phyloP scores from a whole-genome alignment of 2,113 vertebrate species.

The Aspidoscelis tigris region DNA sequence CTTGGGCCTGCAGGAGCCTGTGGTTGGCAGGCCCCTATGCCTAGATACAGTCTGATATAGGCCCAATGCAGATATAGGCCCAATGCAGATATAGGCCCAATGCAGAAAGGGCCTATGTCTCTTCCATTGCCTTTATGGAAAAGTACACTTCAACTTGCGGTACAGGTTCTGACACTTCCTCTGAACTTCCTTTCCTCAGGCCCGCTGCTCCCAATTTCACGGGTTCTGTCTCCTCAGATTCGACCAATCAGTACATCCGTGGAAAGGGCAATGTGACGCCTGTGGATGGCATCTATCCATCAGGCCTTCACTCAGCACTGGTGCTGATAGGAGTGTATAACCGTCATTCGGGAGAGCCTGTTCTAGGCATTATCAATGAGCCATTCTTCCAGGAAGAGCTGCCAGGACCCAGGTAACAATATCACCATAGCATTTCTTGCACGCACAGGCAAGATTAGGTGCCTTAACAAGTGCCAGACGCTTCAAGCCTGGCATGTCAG shows the following conservation, averaged over 20 bases:
- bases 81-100: too few species aligned
- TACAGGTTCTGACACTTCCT: not conserved
- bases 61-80: too few species aligned
- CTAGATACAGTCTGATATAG: too few species aligned
- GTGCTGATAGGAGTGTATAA: conserved; percentile 83
- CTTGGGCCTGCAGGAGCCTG: too few species aligned
- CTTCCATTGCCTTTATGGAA: not conserved
- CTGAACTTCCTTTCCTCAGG: not conserved
- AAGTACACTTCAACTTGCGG: not conserved
- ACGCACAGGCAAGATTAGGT: not conserved
- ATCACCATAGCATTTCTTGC: not conserved
- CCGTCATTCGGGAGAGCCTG: conserved; percentile 74
- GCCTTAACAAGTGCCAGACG: not conserved
- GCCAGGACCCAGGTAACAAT: conserved; percentile 17
- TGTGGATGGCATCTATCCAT: conserved; percentile 68
- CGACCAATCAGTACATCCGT: conserved; percentile 79
- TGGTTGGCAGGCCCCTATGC: too few species aligned
- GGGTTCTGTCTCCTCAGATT: conserved; percentile 65
- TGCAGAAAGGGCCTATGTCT: not conserved
- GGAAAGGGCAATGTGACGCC: conserved; percentile 70
- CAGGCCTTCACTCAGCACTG: conserved; percentile 79
- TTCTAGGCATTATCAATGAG: conserved; percentile 85
- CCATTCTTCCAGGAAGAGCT: conserved; percentile 78
- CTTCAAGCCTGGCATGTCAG: not conserved
- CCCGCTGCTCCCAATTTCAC: not conserved